Conservation (phyloP, 2,113 vertebrate genomes). For the Cyanoramphus novaezelandiae region DNA sequence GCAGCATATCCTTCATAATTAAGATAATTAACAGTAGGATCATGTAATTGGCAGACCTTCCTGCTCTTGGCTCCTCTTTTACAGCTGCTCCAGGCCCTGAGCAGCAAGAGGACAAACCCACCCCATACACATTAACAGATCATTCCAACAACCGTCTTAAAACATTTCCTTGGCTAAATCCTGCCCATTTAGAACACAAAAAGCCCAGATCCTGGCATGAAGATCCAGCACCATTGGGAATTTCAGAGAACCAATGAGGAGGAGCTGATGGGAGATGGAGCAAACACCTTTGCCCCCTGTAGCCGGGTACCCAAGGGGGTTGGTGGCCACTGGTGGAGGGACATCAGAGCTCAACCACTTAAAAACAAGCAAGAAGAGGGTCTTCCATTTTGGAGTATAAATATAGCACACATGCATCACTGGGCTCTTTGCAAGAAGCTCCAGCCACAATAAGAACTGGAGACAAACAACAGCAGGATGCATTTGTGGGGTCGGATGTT, state of each 20-base stretch:
- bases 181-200: neutral
- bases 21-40: constrained; percentile 15
- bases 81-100: neutral
- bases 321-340: neutral
- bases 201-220: neutral
- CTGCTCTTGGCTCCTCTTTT: neutral
- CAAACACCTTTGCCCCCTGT: neutral
- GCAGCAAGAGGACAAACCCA: neutral
- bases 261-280: neutral
- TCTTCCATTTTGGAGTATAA: neutral
- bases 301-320: neutral
- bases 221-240: neutral
- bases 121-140: neutral
- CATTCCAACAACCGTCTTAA: neutral
- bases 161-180: neutral
- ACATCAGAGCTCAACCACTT: accelerated
- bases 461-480: neutral
- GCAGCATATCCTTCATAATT: neutral
- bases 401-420: accelerated
- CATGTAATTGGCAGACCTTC: neutral
- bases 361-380: neutral
- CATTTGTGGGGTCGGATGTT: neutral
- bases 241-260: neutral
- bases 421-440: neutral
- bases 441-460: neutral